Evolutionary conservation across 2,888 invertebrate genomes (phyloP).

Genomic region (Plagodis dolabraria): DNA sequence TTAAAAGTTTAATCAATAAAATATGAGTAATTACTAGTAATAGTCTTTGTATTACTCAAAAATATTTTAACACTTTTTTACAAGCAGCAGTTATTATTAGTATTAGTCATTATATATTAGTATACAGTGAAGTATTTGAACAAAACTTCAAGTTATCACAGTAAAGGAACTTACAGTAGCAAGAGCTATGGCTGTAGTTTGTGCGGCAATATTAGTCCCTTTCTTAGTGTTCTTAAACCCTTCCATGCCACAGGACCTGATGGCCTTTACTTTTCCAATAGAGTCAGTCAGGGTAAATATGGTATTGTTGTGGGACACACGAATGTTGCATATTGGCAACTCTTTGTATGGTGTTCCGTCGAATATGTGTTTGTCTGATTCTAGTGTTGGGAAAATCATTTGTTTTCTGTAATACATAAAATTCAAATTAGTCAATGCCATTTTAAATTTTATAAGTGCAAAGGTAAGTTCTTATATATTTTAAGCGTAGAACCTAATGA

Average conservation of each 20-base stretch:
- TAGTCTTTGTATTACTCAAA: no score
- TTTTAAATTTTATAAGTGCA: no score
- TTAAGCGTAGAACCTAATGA: no score
- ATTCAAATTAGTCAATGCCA: no score
- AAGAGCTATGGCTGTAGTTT: slow-evolving; percentile 94
- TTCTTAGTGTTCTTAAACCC: slow-evolving; percentile 98
- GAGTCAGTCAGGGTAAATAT: slow-evolving; percentile 90
- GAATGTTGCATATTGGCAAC: slow-evolving; percentile 92
- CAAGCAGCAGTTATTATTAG: background rate
- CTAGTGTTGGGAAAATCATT: slow-evolving; percentile 89
- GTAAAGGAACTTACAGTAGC: slow-evolving; percentile 88
- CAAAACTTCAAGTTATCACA: background rate
- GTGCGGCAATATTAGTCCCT: slow-evolving; percentile 98
- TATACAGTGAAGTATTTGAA: background rate
- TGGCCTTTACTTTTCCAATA: slow-evolving; percentile 86
- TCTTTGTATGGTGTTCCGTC: slow-evolving; percentile 91
- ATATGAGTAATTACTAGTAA: no score
- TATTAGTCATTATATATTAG: no score
- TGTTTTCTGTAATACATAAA: slow-evolving; percentile 79
- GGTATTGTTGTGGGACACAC: slow-evolving; percentile 95
- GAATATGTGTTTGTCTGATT: slow-evolving; percentile 89
- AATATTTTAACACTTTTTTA: no score
- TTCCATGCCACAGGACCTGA: slow-evolving; percentile 93
- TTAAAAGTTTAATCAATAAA: no score
- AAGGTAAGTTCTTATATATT: no score